Base-by-base conservation (phyloP, 2,113 vertebrate species). In the Echinops telfairi region DNA sequence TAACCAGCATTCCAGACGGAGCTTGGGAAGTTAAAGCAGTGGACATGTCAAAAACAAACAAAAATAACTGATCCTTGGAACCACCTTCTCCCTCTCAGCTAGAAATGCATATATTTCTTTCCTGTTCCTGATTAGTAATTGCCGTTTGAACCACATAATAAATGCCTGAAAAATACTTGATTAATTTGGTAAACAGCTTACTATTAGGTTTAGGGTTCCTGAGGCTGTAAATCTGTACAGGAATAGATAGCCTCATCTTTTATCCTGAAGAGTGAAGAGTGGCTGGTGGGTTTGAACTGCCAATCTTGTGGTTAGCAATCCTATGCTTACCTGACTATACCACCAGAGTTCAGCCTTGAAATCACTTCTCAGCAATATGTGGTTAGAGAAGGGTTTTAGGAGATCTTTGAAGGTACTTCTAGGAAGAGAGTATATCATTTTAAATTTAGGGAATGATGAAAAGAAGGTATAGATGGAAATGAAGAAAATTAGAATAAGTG, bases 181-280 rank as follows among this genome's bases (percentile, higher is more conserved):
- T n/a, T 19, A 10, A 2, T 88, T 71, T 80, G 70, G 70, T 60
- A 58, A 76, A 83, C 86, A 33, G 43, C 40, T 86, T 95, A 36
- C 36, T 33, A 5, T 88, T 79, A n/a, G n/a, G n/a, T n/a, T n/a
- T 53, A 53, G 47, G 47, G 47, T 12, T 53, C 47, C 47, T 12
- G 47, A 53, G 47, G 47, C 47, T 53, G 47, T 53, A 53, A 53
- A 53, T 53, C 47, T 9, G 5, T 11, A 53, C 47, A 11, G 47
- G 47, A 53, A 8, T 9, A 53, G 47, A 53, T 53, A 53, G 12
- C 47, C 47, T 53, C 47, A 53, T 53, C 47, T 53, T 53, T 53
- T 47, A 47, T 47, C 43, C 5, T 47, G 43, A 47, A 53, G 47
- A 6, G 2, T 53, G 47, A 14, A 40, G 40, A 40, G 40, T 40